These are phyloP conservation scores for Calosoma granatense DNA, from an alignment of 1,140 invertebrate genomes.

Conservation along the genomic window DNA sequence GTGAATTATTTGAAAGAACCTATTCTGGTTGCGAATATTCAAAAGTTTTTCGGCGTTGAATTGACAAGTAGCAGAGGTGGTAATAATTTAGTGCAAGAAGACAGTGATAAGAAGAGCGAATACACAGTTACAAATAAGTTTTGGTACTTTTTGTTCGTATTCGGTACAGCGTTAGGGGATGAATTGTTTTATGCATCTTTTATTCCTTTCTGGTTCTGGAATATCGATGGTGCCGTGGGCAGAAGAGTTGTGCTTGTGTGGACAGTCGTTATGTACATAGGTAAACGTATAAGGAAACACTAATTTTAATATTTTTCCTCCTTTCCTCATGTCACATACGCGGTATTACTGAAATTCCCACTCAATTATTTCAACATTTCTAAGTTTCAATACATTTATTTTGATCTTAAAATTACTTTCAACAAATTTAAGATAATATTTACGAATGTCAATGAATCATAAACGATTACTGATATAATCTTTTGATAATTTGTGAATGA, in stretches of 20 bases:
- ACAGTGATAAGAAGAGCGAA: conserved; percentile 26
- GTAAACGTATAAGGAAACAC: too few species aligned
- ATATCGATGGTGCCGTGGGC: conserved; percentile 74
- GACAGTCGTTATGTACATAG: conserved; percentile 76
- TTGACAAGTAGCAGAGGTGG: conserved; percentile 17
- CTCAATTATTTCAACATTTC: too few species aligned
- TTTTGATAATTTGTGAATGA: too few species aligned
- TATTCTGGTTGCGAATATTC: conserved; percentile 55
- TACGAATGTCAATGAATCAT: too few species aligned
- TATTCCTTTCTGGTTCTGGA: conserved; percentile 89
- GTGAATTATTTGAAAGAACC: conserved; percentile 57
- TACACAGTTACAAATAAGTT: conserved; percentile 62
- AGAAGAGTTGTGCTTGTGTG: conserved; percentile 71
- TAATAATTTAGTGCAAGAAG: conserved; percentile 28
- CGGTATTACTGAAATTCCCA: too few species aligned
- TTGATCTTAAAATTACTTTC: too few species aligned
- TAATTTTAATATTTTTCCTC: too few species aligned
- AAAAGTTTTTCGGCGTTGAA: conserved; percentile 58
- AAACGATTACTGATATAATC: too few species aligned
- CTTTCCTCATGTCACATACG: too few species aligned
- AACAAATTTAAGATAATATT: too few species aligned
- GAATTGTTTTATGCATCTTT: conserved; percentile 81
- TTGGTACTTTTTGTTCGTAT: conserved; percentile 77
- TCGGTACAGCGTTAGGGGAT: conserved; percentile 77
- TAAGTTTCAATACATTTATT: conserved; percentile 24